Base-by-base conservation (phyloP, 2,888 invertebrate species). In the Drosophila longiperda region DNA sequence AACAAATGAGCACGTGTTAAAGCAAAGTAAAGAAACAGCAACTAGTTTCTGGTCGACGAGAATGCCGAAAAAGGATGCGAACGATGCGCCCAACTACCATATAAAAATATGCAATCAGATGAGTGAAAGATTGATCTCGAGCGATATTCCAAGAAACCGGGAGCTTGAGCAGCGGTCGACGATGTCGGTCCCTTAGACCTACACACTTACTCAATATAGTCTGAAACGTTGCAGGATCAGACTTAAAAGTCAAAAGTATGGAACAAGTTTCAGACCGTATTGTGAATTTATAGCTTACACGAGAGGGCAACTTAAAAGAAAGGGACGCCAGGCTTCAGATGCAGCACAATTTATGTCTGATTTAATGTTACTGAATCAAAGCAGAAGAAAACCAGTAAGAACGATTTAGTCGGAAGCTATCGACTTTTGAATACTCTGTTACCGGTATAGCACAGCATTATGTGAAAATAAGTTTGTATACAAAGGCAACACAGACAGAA, bases 21-120 rank as follows among this genome's bases (percentile, higher is more conserved):
- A 50, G 58, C 34, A 74, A 78, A 65, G 55, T 50, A 60, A 58
- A 68, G 64, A 52, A 73, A 55, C 67, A 67, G 58, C 66, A 54
- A 68, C 66, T 60, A 65, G 71, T 42, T 50, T 42, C 67, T 72
- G 74, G 62, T 64, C 34, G 63, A 69, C 73, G 45, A 69, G 66
- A 83, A 78, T 50, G 61, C 82, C 87, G 80, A 90, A 91, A 90
- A 87, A 83, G 85, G 89, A 85, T 83, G 85, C 73, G 77, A 85
- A 70, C 81, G 81, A 80, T 89, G 82, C 78, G 81, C 67, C 75
- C 78, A 81, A 85, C 90, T 86, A 89, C 86, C 85, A 83, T 87
- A 89, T 88, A 89, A 87, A 91, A 91, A 91, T 91, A 90, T 90
- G 89, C 91, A 91, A 91, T 92, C 91, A 90, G 84, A 80, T 78